Evolutionary conservation across 2,797 vertebrate genomes (phyloP).

Genomic region (Coilia nasus): DNA sequence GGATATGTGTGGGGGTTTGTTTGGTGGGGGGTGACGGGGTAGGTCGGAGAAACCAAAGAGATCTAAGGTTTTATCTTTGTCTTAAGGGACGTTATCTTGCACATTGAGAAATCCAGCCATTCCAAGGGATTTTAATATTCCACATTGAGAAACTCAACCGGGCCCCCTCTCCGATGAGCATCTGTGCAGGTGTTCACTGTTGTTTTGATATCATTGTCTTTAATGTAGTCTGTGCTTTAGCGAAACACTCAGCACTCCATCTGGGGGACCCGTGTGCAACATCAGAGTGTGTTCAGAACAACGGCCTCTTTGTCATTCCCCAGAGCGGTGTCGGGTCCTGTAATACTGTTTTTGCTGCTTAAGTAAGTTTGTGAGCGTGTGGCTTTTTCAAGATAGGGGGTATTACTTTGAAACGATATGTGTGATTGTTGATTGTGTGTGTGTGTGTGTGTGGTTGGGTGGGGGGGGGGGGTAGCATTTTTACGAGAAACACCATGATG

Average conservation of each 20-base stretch:
- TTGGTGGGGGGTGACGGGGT: background rate
- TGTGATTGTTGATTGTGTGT: background rate
- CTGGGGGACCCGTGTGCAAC: background rate
- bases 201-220: background rate
- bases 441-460: background rate
- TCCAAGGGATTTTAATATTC: background rate
- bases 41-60: background rate
- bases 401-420: background rate
- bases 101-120: background rate
- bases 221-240: background rate
- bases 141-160: background rate
- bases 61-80: background rate
- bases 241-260: background rate
- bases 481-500: conserved; percentile 41
- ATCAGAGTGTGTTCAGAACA: background rate
- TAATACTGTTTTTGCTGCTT: conserved; percentile 20
- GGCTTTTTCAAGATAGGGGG: background rate
- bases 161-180: background rate
- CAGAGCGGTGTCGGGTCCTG: background rate
- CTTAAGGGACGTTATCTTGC: background rate
- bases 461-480: background rate
- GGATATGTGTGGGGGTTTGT: too few species aligned
- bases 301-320: background rate
- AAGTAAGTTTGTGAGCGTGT: background rate
- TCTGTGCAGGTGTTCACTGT: background rate